Conservation (phyloP, 2,888 invertebrate genomes). For the Drosophila gaucha region DNA sequence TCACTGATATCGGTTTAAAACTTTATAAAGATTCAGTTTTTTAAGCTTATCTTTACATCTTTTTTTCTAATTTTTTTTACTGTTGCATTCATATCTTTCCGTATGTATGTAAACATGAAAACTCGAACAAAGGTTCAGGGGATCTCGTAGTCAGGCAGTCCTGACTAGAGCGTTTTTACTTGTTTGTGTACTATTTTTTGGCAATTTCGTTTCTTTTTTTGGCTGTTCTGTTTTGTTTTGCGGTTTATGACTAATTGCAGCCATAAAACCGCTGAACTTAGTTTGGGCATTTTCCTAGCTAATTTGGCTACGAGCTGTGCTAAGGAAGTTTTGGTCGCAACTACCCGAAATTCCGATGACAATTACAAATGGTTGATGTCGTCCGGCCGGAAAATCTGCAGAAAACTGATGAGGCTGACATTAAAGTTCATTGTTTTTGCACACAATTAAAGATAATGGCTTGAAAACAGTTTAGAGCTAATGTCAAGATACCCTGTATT, state of each 20-base stretch:
- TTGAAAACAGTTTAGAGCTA: not conserved
- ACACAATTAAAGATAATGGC: not conserved
- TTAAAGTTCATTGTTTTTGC: slow-evolving; percentile 27
- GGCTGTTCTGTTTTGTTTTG: slow-evolving; percentile 25
- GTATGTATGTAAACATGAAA: too few relatives aligned
- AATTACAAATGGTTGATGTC: slow-evolving; percentile 46
- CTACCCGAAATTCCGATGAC: slow-evolving; percentile 30
- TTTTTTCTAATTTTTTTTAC: too few relatives aligned
- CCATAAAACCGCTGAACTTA: slow-evolving; percentile 48
- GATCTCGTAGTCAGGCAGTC: too few relatives aligned
- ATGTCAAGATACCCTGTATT: too few relatives aligned
- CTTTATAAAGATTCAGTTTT: too few relatives aligned
- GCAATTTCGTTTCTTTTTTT: not conserved
- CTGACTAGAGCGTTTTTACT: too few relatives aligned
- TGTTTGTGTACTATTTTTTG: slow-evolving; percentile 3
- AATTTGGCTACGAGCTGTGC: slow-evolving; percentile 45
- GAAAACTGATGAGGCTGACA: slow-evolving; percentile 27
- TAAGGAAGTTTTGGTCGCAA: not conserved
- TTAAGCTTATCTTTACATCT: too few relatives aligned
- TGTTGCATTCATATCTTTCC: too few relatives aligned
- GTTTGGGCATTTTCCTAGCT: slow-evolving; percentile 35
- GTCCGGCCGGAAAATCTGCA: slow-evolving; percentile 14
- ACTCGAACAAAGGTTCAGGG: too few relatives aligned
- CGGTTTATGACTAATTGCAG: slow-evolving; percentile 52
- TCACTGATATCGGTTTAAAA: too few relatives aligned